phyloP scores from a whole-genome alignment of 2,113 vertebrate genomes.

The Neotoma lepida region DNA sequence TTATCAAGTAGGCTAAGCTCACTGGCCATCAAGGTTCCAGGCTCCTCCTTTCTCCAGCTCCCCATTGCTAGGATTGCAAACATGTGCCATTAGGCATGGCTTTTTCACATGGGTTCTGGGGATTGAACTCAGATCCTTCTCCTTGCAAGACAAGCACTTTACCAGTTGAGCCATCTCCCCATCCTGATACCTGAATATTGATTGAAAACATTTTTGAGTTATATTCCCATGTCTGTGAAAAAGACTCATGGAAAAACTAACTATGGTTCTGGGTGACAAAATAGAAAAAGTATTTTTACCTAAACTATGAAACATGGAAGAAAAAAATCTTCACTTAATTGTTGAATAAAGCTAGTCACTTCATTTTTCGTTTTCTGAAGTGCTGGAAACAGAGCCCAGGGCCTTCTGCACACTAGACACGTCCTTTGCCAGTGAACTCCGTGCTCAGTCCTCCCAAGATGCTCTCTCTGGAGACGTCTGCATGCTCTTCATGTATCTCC shows the following conservation, averaged over 20 bases:
- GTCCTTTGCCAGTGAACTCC: neutral
- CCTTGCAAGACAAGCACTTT: neutral
- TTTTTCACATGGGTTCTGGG: neutral
- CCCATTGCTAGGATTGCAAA: neutral
- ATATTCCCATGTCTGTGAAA: neutral
- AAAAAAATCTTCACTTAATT: neutral
- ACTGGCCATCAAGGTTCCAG: neutral
- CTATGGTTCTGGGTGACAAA: neutral
- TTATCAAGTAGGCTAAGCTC: neutral
- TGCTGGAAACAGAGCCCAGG: neutral
- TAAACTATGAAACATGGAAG: neutral
- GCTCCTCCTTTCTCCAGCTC: neutral
- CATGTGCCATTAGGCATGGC: too few species aligned
- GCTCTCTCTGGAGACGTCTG: neutral
- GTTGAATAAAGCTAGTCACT: neutral
- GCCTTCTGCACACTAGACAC: neutral
- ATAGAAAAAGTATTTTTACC: neutral
- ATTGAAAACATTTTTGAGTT: neutral
- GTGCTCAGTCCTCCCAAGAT: neutral
- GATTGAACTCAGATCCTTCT: neutral
- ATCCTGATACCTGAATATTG: neutral
- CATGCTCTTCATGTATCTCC: neutral
- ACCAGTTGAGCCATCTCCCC: neutral
- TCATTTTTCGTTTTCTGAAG: neutral
- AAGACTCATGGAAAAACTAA: too few species aligned